Conservation (phyloP, 2,797 vertebrate species). For the Acrossocheilus fasciatus region DNA sequence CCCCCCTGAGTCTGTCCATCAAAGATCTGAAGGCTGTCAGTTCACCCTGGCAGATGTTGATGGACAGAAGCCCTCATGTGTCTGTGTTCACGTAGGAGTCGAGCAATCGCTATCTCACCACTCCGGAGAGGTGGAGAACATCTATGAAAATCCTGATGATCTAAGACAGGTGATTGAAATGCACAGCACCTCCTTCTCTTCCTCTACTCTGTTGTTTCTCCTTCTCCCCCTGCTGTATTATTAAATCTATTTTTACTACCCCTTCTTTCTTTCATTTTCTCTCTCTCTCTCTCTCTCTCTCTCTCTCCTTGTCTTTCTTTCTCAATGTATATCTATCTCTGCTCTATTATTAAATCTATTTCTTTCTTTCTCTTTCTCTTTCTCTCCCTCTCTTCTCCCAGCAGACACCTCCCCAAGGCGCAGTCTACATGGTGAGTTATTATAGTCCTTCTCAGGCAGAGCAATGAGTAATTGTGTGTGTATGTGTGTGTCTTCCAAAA, state of each 20-base stretch:
- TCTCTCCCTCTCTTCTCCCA: constrained; percentile 48
- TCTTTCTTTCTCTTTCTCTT: constrained; percentile 53
- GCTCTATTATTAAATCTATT: constrained; percentile 54
- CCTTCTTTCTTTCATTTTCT: not conserved
- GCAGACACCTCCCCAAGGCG: constrained; percentile 74
- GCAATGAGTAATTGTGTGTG: constrained; percentile 15
- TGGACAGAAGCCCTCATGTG: constrained; percentile 44
- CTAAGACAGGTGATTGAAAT: constrained; percentile 77
- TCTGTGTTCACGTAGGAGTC: constrained; percentile 68
- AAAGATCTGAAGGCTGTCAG: constrained; percentile 65
- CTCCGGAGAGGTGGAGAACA: constrained; percentile 77
- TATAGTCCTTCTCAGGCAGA: constrained; percentile 51
- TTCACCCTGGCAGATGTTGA: constrained; percentile 56
- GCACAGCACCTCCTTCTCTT: not conserved
- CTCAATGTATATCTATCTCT: constrained; percentile 28
- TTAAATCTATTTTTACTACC: constrained; percentile 56
- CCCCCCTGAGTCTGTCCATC: constrained; percentile 68
- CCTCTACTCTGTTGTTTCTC: constrained; percentile 18
- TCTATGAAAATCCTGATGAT: constrained; percentile 83
- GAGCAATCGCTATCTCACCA: constrained; percentile 77
- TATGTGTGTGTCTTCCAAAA: constrained; percentile 27
- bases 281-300: not conserved
- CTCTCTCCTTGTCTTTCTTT: constrained; percentile 30
- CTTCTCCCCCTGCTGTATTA: constrained; percentile 30
- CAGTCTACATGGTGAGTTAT: constrained; percentile 84